Conservation (phyloP, 2,888 invertebrate species). For the Caenorhabditis sp. region DNA sequence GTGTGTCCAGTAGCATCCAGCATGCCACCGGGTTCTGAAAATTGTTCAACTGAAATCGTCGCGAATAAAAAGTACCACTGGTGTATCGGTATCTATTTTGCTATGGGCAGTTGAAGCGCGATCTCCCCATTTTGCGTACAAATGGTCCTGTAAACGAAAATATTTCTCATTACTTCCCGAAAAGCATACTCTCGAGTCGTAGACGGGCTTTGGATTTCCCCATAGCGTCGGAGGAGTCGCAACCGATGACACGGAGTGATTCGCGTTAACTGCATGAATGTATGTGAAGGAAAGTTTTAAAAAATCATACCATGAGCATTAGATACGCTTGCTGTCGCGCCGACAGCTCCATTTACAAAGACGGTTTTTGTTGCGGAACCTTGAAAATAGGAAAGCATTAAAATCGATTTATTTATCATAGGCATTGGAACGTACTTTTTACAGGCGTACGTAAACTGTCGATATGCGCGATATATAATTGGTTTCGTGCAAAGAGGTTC, state of each 20-base stretch:
- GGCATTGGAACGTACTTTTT: too few species aligned
- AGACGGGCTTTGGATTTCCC: constrained; percentile 72
- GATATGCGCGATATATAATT: too few species aligned
- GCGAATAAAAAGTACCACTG: constrained; percentile 15
- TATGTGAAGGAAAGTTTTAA: too few species aligned
- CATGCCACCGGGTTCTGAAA: constrained; percentile 62
- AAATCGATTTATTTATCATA: too few species aligned
- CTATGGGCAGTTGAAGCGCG: constrained; percentile 70
- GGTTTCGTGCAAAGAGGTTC: too few species aligned
- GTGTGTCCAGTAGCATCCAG: constrained; percentile 70
- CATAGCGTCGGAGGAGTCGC: constrained; percentile 72
- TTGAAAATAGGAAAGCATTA: too few species aligned
- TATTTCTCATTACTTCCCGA: neutral
- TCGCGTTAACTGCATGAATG: constrained; percentile 29
- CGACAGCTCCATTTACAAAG: too few species aligned
- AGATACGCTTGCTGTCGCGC: too few species aligned
- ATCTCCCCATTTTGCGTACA: constrained; percentile 68
- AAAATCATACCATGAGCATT: too few species aligned
- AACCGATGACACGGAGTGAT: neutral
- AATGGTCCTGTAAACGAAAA: constrained; percentile 59
- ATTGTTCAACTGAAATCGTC: neutral
- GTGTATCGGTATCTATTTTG: constrained; percentile 16
- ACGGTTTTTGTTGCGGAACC: too few species aligned
- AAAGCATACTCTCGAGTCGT: constrained; percentile 57
- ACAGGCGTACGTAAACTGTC: too few species aligned